Evolutionary conservation across 2,113 vertebrate species (phyloP), one percentile per base, ranked within the genome.

Genomic region (Coptodon rendalli): DNA sequence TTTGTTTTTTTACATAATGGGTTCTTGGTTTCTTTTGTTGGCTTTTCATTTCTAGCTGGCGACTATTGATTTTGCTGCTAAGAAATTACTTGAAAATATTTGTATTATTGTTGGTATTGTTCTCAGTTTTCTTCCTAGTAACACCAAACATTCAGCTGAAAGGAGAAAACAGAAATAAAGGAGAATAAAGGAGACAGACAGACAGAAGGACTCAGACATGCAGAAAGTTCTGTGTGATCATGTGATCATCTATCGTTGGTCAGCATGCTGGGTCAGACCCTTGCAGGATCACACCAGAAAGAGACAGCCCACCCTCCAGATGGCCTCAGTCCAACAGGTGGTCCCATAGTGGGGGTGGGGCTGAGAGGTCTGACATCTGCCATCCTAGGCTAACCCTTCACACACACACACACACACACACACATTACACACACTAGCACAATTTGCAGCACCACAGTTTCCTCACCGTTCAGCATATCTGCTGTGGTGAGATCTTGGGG

Each of bases 311-410:
- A 76, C 50, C 38, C 53, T 96, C 94, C 95, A 96, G 95, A 96
- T 96, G 97, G 97, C 89, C 84, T 1, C 0, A 34, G 91, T 94
- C 94, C 93, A 95, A 94, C 97, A 97, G 96, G 97, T 97, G 97
- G 94, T 34, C 89, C 81, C 50, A 54, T 22, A 59, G 80, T 24
- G 89, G 93, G 89, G 94, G 93, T 83, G 63, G 92, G 90, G 81
- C 57, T 92, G 91, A 91, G 93, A 95, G 93, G 86, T 92, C 91
- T 96, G 95, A 96, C 96, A 96, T 96, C 96, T 96, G 96, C 95
- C 94, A 92, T 92, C 92, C 94, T 94, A 81, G 52, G 87, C 92
- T 91, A 92, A 90, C 87, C 83, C 50, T 83, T 73, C 68, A 82
- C 56, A 84, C 59, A 50, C 57, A 86, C 78, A 45, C 83, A 52